Percentiles rank a stretch among this genome's conserved stretches.
These are phyloP conservation scores for Erynnis tages DNA, from an alignment of 2,888 invertebrate species.

Conservation along the genomic window DNA sequence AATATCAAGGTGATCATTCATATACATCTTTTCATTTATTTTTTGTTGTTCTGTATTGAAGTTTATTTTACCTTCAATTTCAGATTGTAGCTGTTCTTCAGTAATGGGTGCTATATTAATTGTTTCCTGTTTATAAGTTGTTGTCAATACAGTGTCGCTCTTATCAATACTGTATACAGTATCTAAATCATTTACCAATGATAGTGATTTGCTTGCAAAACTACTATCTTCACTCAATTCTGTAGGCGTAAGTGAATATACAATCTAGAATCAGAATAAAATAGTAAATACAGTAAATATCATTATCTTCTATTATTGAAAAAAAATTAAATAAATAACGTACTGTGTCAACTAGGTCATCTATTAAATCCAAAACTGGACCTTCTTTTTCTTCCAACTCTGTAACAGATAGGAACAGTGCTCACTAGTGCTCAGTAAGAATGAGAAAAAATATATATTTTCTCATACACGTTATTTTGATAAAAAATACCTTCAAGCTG, in stretches of 20 bases:
- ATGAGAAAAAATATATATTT: conserved; percentile 26
- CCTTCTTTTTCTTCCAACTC: conserved; percentile 68
- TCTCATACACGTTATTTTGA: not conserved
- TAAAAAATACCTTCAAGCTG: conserved; percentile 53
- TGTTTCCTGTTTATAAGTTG: no score
- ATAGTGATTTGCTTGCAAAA: not conserved
- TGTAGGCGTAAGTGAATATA: no score
- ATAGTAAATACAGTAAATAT: not conserved
- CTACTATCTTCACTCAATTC: not conserved
- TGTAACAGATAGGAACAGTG: conserved; percentile 37
- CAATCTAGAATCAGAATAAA: no score
- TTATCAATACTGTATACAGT: no score
- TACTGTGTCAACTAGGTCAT: conserved; percentile 59
- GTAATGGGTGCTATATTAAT: no score
- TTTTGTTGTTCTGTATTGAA: no score
- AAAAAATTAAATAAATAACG: conserved; percentile 33
- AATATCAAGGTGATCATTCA: no score
- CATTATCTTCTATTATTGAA: no score
- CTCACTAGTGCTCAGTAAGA: not conserved
- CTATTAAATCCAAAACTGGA: conserved; percentile 60
- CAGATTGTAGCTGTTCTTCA: no score
- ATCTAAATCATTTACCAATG: not conserved
- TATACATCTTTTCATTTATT: no score
- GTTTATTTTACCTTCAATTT: no score
- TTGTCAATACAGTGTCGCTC: no score